Base-by-base conservation (phyloP, 1,140 invertebrate species). In the Zaprionus tsacasi region DNA sequence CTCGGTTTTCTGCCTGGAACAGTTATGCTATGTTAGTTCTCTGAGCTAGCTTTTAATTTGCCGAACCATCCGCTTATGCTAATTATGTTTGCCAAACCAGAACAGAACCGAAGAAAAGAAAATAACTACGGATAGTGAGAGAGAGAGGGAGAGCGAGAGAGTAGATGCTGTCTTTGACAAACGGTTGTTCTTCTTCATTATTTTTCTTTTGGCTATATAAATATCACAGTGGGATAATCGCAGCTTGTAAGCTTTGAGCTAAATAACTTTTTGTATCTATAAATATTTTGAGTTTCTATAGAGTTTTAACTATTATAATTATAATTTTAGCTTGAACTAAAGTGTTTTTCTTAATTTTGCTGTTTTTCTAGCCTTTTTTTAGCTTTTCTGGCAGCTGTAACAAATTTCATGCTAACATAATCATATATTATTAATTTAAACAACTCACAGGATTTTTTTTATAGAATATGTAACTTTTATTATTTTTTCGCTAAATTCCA, bases 61-160 rank as follows among this genome's bases (percentile, higher is more conserved):
- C 67, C 27, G 52, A 36, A 36, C 67, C 61, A 52, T 56, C 67
- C 76, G 67, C 65, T 78, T 85, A 83, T 83, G 82, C 69, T 85
- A 83, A 83, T 83, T 83, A 65, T 71, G 33, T 65, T 55, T 65
- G 81, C 64, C 80, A 77, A 68, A 71, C 69, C 63, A 71, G 55
- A 65, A 75, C 40, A 45, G 7, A 43, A 43, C n/a, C 13, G 40
- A 7, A 43, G 0, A 15, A 6, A 15, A 8, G 2, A 15, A 6
- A 2, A 45, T 0, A 7, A 15, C 40, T 1, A 7, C 6, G 27
- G 3, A 3, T 30, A 30, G 27, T 5, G n/a, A 45, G 6, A 15
- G n/a, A 45, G 8, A 17, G 17, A 50, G 11, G 6, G 33, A 35
- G 33, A 35, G 1, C 4, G 33, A 10, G 30, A 33, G 30, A 33